Base-by-base conservation (phyloP, 2,888 invertebrate species). In the Urechis unicinctus region DNA sequence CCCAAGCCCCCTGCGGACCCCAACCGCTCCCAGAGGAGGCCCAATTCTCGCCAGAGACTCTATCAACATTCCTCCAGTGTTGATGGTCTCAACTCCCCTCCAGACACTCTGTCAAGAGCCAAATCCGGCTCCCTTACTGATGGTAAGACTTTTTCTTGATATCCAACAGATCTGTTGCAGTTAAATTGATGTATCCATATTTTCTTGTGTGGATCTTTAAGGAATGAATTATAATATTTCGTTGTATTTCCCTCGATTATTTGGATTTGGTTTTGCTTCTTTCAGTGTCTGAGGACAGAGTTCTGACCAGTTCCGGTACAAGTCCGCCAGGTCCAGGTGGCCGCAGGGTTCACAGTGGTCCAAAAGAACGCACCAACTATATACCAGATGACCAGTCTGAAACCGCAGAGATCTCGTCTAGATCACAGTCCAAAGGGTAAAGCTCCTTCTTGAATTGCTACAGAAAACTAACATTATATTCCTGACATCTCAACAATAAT, bases 1-100 rank as follows among this genome's bases (percentile, higher is more conserved):
- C 72, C 73, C 2, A 71, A 71, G 29, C 75, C 75, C 6, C 71
- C 75, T 0, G 59, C 68, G 36, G 73, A 74, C 53, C 68, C 71
- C 5, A 69, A 66, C 57, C 68, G 71, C 49, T 61, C 67, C n/a
- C 54, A 59, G 5, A 47, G 63, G n/a, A 60, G 69, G 24, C 52
- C 66, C 25, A 52, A 69, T 17, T 59, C 68, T 4, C 63, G 65
- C 21, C 58, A 52, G 24, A 51, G 55, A 3, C 22, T 54, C n/a
- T 22, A 48, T 13, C 52, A 55, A 3, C 63, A 66, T 44, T 60
- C 68, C 29, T 63, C 62, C 50, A 68, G 68, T 63, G 64, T 64
- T 30, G 69, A 71, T 41, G 58, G 58, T 5, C 60, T 42, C 1
- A 44, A 28, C 21, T 51, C 24, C 29, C 24, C 21, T 17, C 30